Percentiles rank a stretch among this genome's conserved stretches.
phyloP scores from a whole-genome alignment of 1,140 invertebrate species.

The Berghia stephanieae region DNA sequence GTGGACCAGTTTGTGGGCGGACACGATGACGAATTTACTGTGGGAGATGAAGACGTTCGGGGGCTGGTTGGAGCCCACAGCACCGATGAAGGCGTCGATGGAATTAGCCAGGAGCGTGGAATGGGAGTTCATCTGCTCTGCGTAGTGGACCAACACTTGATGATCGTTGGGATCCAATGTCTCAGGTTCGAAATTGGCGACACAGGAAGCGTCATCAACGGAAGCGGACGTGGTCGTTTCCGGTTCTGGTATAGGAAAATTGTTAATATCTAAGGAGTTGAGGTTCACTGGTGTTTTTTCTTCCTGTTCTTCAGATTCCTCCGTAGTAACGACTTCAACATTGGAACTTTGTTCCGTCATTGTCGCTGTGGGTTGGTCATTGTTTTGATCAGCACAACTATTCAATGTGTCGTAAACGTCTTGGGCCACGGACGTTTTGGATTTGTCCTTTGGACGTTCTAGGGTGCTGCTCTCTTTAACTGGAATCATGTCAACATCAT shows the following conservation, averaged over 20 bases:
- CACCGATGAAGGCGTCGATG: conserved; percentile 89
- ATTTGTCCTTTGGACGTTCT: too few species aligned
- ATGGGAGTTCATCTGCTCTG: conserved; percentile 83
- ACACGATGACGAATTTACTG: conserved; percentile 91
- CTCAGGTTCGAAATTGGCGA: conserved; percentile 18
- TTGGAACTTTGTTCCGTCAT: too few species aligned
- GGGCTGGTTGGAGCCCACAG: conserved; percentile 90
- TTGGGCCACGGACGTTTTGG: too few species aligned
- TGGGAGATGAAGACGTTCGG: conserved; percentile 92
- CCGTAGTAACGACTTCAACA: too few species aligned
- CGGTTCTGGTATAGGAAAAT: neutral
- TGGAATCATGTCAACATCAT: conserved; percentile 27
- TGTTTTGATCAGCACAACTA: too few species aligned
- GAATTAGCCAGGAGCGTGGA: conserved; percentile 85
- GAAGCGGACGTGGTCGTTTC: neutral
- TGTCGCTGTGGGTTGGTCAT: too few species aligned
- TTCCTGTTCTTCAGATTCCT: conserved; percentile 32
- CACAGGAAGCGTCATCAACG: too few species aligned
- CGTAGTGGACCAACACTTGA: conserved; percentile 86
- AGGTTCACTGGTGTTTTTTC: conserved; percentile 46
- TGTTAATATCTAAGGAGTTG: conserved; percentile 19
- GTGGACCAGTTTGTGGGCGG: conserved; percentile 90
- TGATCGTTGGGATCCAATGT: conserved; percentile 74
- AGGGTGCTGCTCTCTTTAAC: conserved; percentile 28
- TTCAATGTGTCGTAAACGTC: too few species aligned